Base-by-base conservation (phyloP, 2,797 vertebrate species). In the Melanotaenia pygmaea region DNA sequence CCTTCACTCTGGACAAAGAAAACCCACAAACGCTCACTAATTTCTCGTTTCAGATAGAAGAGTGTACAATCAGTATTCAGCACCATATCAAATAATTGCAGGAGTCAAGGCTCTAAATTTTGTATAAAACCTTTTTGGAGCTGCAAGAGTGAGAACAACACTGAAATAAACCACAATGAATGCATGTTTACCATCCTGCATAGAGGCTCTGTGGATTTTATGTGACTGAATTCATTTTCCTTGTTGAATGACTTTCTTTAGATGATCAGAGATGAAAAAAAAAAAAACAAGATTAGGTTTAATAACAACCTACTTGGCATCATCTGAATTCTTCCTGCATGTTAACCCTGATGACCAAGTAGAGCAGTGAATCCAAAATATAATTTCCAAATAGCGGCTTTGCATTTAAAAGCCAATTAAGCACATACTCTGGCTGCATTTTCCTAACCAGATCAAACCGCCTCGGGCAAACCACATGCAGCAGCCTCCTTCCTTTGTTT, bases 401-500 rank as follows among this genome's bases (percentile, higher is more conserved):
- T 18, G 11, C 51, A 32, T 77, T 70, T 60, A 22, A 81, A 62
- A 62, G 58, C 38, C 38, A 78, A 59, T 64, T 74, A 70, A 63
- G 59, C 79, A 74, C 63, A 87, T 72, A 75, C 69, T 56, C 67
- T 64, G 74, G 69, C 72, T 86, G 60, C 81, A 54, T 86, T 91
- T 88, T 72, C 56, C 79, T 76, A 64, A 79, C 75, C 0, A 7
- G 68, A 74, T 75, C 72, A 79, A 83, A 83, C 51, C 67, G 64
- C 63, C 56, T 71, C 43, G 57, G 81, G 74, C 84, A 81, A 88
- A 92, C 82, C 82, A 70, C 53, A 80, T 72, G 76, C 86, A 69
- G 79, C 79, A 83, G 51, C 67, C 63, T 28, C 45, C 76, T 79
- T 82, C 72, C 83, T 77, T 73, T 57, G 63, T 90, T 91, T 91